Conservation (phyloP, 2,888 invertebrate species). For the Tetragonula carbonaria region DNA sequence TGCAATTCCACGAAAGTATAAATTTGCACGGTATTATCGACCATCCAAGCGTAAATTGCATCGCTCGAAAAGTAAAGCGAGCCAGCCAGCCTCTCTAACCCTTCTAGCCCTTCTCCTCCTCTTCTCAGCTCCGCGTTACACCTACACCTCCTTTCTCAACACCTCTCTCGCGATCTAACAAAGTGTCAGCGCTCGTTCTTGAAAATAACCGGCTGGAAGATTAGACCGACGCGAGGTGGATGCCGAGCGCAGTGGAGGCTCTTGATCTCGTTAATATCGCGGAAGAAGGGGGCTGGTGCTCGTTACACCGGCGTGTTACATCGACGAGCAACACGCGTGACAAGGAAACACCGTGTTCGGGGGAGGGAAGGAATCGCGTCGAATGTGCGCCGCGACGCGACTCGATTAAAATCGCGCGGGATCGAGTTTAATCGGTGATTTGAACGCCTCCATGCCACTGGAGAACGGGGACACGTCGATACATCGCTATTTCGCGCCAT, state of each 20-base stretch:
- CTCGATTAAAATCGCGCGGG: conserved; percentile 18
- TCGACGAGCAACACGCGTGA: conserved; percentile 11
- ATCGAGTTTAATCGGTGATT: conserved; percentile 25
- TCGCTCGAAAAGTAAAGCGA: too few species aligned
- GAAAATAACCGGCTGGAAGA: conserved; percentile 6
- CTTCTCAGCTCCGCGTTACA: not conserved
- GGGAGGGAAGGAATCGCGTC: conserved; percentile 8
- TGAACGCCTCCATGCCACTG: not conserved
- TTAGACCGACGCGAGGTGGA: conserved; percentile 7
- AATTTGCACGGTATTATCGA: too few species aligned
- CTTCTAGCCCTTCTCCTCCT: too few species aligned
- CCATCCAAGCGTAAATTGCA: too few species aligned
- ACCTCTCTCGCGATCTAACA: not conserved
- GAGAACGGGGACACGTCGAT: not conserved
- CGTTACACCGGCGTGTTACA: conserved; percentile 32
- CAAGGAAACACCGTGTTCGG: conserved; percentile 17
- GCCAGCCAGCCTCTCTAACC: too few species aligned
- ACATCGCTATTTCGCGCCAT: not conserved
- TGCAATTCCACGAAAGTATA: too few species aligned
- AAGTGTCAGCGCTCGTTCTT: not conserved
- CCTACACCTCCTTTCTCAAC: not conserved
- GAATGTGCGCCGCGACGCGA: conserved; percentile 7
- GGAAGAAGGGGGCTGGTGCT: conserved; percentile 44
- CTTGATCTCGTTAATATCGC: conserved; percentile 64
- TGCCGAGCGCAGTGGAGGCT: conserved; percentile 12